phyloP scores from a whole-genome alignment of 2,888 invertebrate species.

The Resseliella maxima region DNA sequence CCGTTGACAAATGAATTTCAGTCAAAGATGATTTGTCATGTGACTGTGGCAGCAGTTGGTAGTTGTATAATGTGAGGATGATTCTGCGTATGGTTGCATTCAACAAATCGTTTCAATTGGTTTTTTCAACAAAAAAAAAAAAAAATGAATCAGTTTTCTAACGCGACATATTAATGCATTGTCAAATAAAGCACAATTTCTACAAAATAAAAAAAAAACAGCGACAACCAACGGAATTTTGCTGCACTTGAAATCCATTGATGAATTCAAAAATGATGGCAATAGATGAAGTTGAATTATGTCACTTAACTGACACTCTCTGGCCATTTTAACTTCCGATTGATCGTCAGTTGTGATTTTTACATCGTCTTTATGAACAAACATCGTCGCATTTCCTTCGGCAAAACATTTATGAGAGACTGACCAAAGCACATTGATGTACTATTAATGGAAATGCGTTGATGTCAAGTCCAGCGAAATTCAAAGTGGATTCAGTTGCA shows the following conservation, averaged over 20 bases:
- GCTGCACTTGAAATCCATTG: neutral
- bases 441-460: neutral
- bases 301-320: neutral
- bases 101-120: neutral
- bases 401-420: neutral
- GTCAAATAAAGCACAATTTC: neutral
- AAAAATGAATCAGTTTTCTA: neutral
- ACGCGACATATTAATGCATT: neutral
- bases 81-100: constrained; percentile 27
- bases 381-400: neutral
- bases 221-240: too few relatives aligned
- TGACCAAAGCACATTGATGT: neutral
- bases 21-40: constrained; percentile 41
- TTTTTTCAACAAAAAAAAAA: neutral
- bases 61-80: neutral
- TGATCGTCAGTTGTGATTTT: neutral
- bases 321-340: neutral
- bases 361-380: neutral
- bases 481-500: too few relatives aligned
- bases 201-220: too few relatives aligned
- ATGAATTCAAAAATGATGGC: neutral
- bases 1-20: constrained; percentile 14
- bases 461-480: neutral
- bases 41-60: constrained; percentile 14
- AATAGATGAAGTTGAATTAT: neutral